Base-by-base conservation (phyloP, 2,113 vertebrate genomes). In the Nannobrachium achirus region DNA sequence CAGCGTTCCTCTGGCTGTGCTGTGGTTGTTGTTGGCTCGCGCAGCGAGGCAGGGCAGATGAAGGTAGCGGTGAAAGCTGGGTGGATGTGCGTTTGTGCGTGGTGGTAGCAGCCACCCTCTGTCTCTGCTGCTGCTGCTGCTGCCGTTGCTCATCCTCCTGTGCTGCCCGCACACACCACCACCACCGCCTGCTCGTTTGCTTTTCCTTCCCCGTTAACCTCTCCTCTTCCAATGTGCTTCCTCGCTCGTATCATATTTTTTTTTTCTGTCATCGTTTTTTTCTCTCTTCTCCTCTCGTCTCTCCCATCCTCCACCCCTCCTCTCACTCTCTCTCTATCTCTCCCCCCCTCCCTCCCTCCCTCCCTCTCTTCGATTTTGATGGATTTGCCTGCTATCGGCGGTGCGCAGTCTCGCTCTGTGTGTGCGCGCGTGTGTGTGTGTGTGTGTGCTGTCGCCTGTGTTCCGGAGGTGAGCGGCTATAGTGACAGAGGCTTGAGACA, bases 1-100 rank as follows among this genome's bases (percentile, higher is more conserved):
- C n/a, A n/a, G n/a, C n/a, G n/a, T n/a, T 33, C 25, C 25, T 69
- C 67, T 58, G 69, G 56, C 25, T 1, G 6, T 60, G 73, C 66
- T 57, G 58, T 18, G 11, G 14, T 14, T 49, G 44, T 38, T 56
- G 56, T 63, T 69, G 56, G 15, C 10, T 59, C 60, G 55, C 57
- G 44, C 38, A 73, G 56, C 20, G 61, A 10, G 38, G 18, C 58
- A 56, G 51, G 15, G 11, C 8, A 1, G 38, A 56, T 9, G 1
- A 14, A 46, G 4, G 44, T 14, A 46, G 44, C 44, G 14, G 44
- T n/a, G n/a, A n/a, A n/a, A n/a, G n/a, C 44, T 14, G 44, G 44
- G 44, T 33, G 25, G 3, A 33, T 33, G 25, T 33, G 44, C 14
- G 44, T 46, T 3, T 14, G 44, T 10, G 44, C 44, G 14, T 14